These are phyloP conservation scores for Catharus minimus DNA, from an alignment of 2,113 vertebrate species.

Conservation along the genomic window DNA sequence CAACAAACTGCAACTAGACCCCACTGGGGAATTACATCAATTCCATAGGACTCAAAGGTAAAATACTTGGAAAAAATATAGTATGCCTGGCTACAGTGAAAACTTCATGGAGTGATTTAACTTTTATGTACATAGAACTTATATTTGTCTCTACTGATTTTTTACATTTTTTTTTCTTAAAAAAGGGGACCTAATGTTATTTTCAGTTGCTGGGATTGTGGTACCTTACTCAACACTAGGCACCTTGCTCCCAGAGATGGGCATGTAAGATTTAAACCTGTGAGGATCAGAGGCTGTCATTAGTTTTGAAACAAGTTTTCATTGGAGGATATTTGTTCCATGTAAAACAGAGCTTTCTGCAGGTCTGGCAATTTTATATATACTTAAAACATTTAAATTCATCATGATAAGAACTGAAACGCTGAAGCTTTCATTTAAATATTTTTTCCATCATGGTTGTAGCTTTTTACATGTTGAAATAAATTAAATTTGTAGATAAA, in stretches of 20 bases:
- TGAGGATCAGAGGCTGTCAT: background rate
- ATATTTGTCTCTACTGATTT: background rate
- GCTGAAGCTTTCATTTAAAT: background rate
- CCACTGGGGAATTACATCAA: rapidly evolving
- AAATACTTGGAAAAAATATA: background rate
- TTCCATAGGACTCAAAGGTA: background rate
- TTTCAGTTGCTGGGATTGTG: background rate
- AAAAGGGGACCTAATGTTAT: rapidly evolving
- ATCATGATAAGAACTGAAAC: background rate
- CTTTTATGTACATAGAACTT: background rate
- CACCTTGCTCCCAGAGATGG: background rate
- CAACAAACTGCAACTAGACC: background rate
- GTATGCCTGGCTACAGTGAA: background rate
- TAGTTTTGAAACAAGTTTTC: background rate
- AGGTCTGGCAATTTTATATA: background rate
- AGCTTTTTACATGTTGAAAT: background rate
- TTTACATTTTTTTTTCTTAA: background rate
- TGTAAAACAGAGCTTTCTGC: background rate
- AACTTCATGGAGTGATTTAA: background rate
- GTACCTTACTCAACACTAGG: background rate
- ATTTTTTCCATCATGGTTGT: background rate
- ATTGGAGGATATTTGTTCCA: background rate
- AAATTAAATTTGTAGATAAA: background rate
- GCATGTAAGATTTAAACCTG: background rate
- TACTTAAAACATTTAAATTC: background rate